Conservation (phyloP, 2,113 vertebrate genomes). For the Cynopterus brachyotis region DNA sequence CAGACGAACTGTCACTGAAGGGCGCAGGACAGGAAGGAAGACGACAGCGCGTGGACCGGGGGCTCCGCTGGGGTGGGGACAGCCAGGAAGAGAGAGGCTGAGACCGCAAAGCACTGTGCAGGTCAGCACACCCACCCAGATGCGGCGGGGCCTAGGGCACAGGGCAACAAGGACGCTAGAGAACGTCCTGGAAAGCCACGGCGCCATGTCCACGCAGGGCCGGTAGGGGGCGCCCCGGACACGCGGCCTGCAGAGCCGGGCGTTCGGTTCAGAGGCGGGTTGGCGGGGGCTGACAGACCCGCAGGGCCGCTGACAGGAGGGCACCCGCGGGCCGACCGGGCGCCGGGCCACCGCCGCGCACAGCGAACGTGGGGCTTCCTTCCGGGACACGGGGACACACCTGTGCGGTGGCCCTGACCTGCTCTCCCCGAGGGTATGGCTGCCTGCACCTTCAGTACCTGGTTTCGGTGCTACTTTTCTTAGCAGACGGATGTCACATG, state of each 20-base stretch:
- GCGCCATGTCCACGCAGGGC: not conserved
- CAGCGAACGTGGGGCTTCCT: not conserved
- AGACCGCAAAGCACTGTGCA: not conserved
- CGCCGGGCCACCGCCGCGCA: not conserved
- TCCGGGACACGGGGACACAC: not conserved
- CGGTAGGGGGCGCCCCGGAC: not conserved
- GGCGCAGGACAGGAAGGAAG: not conserved
- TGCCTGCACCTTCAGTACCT: accelerated
- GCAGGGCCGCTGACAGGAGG: too few species aligned
- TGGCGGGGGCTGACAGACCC: not conserved
- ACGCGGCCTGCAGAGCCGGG: not conserved
- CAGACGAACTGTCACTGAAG: not conserved
- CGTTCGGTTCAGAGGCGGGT: not conserved
- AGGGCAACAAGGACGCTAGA: not conserved
- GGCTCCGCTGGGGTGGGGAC: not conserved
- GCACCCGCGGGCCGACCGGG: not conserved
- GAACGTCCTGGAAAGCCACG: not conserved
- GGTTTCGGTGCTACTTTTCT: not conserved
- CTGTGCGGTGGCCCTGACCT: not conserved
- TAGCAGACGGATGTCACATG: too few species aligned
- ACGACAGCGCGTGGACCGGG: too few species aligned
- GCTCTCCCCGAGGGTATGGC: not conserved
- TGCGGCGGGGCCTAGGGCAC: too few species aligned
- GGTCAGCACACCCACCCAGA: not conserved
- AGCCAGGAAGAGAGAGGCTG: not conserved